phyloP scores from a whole-genome alignment of 1,140 invertebrate genomes.

The Ips typographus region DNA sequence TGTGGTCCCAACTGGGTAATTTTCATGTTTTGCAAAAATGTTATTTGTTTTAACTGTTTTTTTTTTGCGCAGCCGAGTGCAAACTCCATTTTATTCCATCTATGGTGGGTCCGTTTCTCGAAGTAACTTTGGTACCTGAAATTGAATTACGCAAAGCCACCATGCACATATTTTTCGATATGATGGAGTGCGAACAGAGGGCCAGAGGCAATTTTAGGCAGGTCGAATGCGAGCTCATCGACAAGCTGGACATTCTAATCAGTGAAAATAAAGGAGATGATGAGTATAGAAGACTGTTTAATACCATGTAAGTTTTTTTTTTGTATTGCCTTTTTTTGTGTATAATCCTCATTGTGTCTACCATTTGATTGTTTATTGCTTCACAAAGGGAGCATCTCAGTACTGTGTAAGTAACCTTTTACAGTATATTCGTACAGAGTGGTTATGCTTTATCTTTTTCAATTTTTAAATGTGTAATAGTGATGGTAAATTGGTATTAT shows the following conservation, averaged over 20 bases:
- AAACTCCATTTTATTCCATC: constrained; percentile 90
- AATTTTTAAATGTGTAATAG: too few relatives aligned
- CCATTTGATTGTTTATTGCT: constrained; percentile 25
- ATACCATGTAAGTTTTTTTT: constrained; percentile 81
- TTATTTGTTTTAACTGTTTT: constrained; percentile 17
- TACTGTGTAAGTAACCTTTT: constrained; percentile 73
- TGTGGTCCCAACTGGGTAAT: constrained; percentile 87
- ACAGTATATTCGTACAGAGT: not conserved
- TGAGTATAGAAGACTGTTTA: constrained; percentile 87
- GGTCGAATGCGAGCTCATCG: constrained; percentile 90
- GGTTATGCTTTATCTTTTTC: too few relatives aligned
- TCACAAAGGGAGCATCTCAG: constrained; percentile 81
- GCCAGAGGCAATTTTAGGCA: constrained; percentile 81
- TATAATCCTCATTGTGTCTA: constrained; percentile 3
- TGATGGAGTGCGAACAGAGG: constrained; percentile 93
- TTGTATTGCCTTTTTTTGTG: constrained; percentile 5
- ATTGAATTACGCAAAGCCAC: constrained; percentile 85
- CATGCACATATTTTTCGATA: constrained; percentile 93
- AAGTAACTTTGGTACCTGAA: constrained; percentile 89
- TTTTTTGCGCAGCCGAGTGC: constrained; percentile 59
- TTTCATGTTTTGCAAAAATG: not conserved
- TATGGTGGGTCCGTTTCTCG: constrained; percentile 91
- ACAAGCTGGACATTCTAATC: constrained; percentile 89
- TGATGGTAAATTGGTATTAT: too few relatives aligned
- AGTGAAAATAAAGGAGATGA: constrained; percentile 93